Evolutionary conservation across 2,888 invertebrate genomes (phyloP).

Genomic region (Sepioteuthis lessoniana): DNA sequence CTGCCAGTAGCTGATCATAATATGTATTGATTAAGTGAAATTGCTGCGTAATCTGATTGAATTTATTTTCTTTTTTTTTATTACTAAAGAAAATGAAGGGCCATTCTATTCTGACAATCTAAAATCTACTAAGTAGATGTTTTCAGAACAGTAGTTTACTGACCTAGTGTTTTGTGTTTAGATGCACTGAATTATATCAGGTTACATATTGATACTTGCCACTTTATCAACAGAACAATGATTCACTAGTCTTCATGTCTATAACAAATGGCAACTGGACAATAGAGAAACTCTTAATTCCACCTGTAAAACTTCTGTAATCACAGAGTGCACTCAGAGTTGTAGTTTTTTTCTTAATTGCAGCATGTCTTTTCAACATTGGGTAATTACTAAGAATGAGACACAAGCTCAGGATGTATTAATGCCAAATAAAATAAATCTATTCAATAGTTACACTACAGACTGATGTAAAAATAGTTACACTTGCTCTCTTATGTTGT

Average conservation of each 20-base stretch:
- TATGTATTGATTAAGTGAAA: background rate
- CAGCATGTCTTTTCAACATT: background rate
- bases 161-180: background rate
- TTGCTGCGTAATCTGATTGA: background rate
- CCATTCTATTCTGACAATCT: background rate
- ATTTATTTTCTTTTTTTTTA: background rate
- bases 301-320: background rate
- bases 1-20: background rate
- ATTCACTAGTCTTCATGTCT: constrained; percentile 10
- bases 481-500: background rate
- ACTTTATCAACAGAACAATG: background rate
- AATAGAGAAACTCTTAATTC: constrained; percentile 2
- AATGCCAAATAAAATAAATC: background rate
- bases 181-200: background rate
- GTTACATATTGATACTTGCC: background rate
- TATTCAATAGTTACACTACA: background rate
- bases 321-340: background rate
- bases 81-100: background rate
- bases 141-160: background rate
- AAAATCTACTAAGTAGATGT: background rate
- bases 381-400: background rate
- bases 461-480: background rate
- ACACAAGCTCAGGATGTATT: background rate
- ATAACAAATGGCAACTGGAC: background rate
- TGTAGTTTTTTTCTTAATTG: constrained; percentile 33